A percentile compares a stretch with the other conserved stretches of the same genome.
These are phyloP conservation scores for Caloenas nicobarica DNA, from an alignment of 2,113 vertebrate species.

Conservation along the genomic window DNA sequence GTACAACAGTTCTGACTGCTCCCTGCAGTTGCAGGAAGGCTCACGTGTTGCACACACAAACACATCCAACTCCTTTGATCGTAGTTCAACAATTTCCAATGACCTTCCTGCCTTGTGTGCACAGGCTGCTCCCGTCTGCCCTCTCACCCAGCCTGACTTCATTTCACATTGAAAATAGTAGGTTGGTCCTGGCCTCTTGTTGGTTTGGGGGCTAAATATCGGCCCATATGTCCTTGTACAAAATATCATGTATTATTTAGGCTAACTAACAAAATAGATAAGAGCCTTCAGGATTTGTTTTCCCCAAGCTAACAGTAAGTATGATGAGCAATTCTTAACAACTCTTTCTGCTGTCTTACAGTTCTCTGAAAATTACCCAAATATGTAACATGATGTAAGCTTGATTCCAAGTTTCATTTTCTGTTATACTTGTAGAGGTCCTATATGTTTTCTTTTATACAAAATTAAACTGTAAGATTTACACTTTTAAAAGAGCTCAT, in stretches of 20 bases:
- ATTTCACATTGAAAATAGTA: background rate
- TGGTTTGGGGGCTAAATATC: background rate
- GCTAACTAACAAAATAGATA: background rate
- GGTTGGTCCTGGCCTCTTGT: background rate
- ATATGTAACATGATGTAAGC: background rate
- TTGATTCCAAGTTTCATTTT: background rate
- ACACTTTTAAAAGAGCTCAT: background rate
- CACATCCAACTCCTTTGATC: background rate
- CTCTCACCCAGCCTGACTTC: background rate
- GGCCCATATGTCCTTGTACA: background rate
- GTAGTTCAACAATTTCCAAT: background rate
- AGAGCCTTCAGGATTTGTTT: background rate
- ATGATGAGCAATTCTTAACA: background rate
- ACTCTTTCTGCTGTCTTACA: background rate
- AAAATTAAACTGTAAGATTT: background rate
- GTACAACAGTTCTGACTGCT: background rate
- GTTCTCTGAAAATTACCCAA: background rate
- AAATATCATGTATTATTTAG: background rate
- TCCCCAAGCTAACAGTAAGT: background rate
- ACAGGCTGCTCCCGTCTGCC: background rate
- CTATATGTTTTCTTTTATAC: background rate
- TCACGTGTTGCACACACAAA: background rate
- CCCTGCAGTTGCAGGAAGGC: background rate
- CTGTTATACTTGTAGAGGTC: background rate
- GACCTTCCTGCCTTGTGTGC: background rate